Percentiles rank a stretch among this genome's conserved stretches.
phyloP scores from a whole-genome alignment of 2,888 invertebrate genomes.

The Ochropleura plecta region DNA sequence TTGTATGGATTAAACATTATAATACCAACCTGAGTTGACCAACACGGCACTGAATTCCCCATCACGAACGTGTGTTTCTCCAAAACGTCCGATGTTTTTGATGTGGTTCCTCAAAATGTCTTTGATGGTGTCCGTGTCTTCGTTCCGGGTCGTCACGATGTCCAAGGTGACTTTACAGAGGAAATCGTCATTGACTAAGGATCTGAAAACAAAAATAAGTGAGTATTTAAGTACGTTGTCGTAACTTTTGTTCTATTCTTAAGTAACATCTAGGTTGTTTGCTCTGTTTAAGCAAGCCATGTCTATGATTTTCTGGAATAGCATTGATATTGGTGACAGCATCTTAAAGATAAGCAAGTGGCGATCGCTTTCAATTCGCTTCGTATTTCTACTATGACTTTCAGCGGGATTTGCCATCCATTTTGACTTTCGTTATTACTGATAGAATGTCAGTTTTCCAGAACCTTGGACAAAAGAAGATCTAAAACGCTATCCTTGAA shows the following conservation, averaged over 20 bases:
- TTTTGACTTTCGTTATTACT: not conserved
- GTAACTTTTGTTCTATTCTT: not conserved
- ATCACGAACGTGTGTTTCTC: conserved; percentile 88
- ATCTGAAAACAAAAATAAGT: conserved; percentile 80
- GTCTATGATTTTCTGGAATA: not conserved
- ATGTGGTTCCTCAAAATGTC: conserved; percentile 91
- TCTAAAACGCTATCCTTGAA: not conserved
- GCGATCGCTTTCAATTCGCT: not conserved
- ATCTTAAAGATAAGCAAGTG: not conserved
- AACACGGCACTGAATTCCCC: conserved; percentile 90
- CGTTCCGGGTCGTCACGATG: conserved; percentile 91
- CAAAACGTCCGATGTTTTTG: conserved; percentile 87
- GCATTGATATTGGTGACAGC: not conserved
- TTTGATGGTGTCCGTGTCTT: conserved; percentile 88
- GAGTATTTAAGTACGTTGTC: not conserved
- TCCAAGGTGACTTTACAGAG: conserved; percentile 93
- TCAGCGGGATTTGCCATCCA: not conserved
- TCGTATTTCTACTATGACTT: not conserved
- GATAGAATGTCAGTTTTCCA: not conserved
- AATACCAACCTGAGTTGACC: conserved; percentile 80
- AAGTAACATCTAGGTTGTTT: not conserved
- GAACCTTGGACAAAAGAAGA: not conserved
- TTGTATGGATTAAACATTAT: not conserved
- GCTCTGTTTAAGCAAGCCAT: not conserved
- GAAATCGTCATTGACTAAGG: conserved; percentile 90